Evolutionary conservation across 1,140 invertebrate genomes (phyloP).

Genomic region (Leguminivora glycinivorella): DNA sequence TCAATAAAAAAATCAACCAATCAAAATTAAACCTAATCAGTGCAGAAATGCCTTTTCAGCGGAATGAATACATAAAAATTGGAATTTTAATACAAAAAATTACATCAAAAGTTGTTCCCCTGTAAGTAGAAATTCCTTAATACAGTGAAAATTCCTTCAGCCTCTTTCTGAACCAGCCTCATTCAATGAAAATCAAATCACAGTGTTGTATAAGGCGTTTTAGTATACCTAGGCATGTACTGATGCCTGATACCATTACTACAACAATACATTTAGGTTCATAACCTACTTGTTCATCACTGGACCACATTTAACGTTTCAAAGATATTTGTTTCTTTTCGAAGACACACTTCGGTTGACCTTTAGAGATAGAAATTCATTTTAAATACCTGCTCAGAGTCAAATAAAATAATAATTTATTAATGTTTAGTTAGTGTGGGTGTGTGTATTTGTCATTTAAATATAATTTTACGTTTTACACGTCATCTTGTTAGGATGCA

Average conservation of each 20-base stretch:
- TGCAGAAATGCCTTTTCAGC: constrained; percentile 24
- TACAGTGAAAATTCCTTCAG: constrained; percentile 1
- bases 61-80: constrained; percentile 20
- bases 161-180: constrained; percentile 12
- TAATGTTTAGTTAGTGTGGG: no score
- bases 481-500: no score
- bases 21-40: constrained; percentile 19
- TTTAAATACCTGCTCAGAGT: no score
- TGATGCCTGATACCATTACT: neutral
- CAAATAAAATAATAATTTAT: no score
- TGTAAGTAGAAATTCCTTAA: constrained; percentile 1
- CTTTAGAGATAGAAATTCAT: no score
- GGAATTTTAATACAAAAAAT: constrained; percentile 12
- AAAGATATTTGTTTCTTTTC: neutral
- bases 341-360: no score
- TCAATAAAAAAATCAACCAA: constrained; percentile 19
- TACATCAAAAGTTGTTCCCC: constrained; percentile 17
- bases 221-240: constrained; percentile 20
- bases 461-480: neutral
- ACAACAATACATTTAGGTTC: neutral
- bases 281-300: constrained; percentile 12
- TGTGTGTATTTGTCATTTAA: no score
- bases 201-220: constrained; percentile 12
- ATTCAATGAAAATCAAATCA: constrained; percentile 23
- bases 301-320: neutral